Conservation (phyloP, 2,113 vertebrate genomes). For the Peucedramus taeniatus region DNA sequence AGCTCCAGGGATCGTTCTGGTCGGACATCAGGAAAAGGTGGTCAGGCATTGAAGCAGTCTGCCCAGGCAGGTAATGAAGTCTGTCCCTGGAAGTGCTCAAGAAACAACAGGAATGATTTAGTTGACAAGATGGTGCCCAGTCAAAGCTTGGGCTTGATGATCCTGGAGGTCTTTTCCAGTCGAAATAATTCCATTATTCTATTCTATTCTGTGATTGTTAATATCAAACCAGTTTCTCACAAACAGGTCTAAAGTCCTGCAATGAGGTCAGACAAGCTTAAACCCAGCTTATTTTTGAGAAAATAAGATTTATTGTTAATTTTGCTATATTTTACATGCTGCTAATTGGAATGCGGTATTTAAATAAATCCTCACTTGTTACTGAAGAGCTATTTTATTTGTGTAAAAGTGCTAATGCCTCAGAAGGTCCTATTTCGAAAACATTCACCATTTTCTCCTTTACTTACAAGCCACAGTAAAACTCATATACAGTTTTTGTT, state of each 20-base stretch:
- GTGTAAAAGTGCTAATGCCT: not conserved
- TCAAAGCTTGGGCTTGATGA: not conserved
- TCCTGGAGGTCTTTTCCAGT: not conserved
- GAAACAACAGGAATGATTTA: not conserved
- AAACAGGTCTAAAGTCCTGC: not conserved
- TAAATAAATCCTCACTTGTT: not conserved
- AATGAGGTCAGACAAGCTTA: not conserved
- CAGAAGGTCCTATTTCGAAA: not conserved
- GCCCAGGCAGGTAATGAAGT: not conserved
- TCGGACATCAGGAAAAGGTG: not conserved
- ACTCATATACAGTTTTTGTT: slow-evolving; percentile 6
- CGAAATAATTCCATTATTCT: not conserved
- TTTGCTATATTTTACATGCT: not conserved
- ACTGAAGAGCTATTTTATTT: not conserved
- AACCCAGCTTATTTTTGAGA: not conserved
- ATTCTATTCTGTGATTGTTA: not conserved
- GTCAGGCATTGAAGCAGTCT: not conserved
- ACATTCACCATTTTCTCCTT: not conserved
- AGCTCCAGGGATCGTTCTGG: fast-evolving
- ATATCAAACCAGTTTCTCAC: not conserved
- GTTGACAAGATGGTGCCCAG: not conserved
- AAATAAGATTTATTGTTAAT: not conserved
- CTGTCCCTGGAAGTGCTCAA: not conserved
- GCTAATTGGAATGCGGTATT: not conserved
- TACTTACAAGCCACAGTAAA: slow-evolving; percentile 61